Evolutionary conservation across 2,888 invertebrate genomes (phyloP).

Genomic region (Coelogynopora nodosa): DNA sequence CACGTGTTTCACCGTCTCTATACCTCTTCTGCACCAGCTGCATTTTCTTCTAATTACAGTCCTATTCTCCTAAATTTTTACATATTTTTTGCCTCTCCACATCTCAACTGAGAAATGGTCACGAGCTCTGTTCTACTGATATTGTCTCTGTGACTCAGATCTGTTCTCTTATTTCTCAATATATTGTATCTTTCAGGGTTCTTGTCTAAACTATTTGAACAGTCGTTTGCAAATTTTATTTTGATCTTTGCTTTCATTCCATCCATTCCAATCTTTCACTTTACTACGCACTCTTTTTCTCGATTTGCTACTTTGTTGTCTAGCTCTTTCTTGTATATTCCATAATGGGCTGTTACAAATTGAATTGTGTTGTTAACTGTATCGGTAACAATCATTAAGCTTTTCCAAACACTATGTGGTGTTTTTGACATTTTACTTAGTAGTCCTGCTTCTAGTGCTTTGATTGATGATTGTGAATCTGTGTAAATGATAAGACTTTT

Average conservation of each 20-base stretch:
- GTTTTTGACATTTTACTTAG: background rate
- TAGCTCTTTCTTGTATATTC: background rate
- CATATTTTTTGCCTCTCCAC: no score
- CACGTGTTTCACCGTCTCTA: no score
- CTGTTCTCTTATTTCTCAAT: background rate
- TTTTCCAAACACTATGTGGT: background rate
- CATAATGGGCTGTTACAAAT: background rate
- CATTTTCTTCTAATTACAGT: no score
- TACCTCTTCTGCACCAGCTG: no score
- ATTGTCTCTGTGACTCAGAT: background rate
- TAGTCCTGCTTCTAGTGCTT: background rate
- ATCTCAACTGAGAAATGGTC: no score
- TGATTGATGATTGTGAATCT: background rate
- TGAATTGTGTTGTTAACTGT: background rate
- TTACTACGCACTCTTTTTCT: background rate
- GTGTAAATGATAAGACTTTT: background rate
- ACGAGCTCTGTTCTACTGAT: background rate
- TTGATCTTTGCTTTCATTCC: background rate
- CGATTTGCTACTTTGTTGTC: background rate
- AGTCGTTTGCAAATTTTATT: background rate
- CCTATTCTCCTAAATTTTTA: no score
- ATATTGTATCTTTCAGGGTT: background rate
- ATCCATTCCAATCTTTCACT: background rate
- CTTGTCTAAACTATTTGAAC: no score
- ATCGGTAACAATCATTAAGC: background rate